phyloP scores from a whole-genome alignment of 2,888 invertebrate genomes.

The Drosophila antonietae region DNA sequence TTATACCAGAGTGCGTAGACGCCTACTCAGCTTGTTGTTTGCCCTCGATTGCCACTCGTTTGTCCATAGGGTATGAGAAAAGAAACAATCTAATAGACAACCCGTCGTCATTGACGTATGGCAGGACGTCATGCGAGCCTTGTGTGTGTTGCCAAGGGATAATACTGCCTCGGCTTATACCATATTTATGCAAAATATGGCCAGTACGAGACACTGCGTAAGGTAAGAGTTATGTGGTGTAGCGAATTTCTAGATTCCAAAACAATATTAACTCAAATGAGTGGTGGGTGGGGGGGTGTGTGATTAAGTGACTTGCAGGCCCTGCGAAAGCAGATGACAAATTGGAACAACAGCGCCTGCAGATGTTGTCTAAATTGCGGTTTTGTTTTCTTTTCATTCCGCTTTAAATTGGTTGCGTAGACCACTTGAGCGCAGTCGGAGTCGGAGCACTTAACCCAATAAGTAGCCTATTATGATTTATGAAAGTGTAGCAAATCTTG shows the following conservation, averaged over 20 bases:
- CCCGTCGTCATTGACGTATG: conserved; percentile 84
- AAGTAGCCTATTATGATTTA: conserved; percentile 46
- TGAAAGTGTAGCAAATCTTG: conserved; percentile 57
- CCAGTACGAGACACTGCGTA: conserved; percentile 20
- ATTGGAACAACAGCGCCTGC: conserved; percentile 45
- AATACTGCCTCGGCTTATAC: conserved; percentile 16
- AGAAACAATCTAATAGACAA: conserved; percentile 82
- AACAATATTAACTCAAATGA: conserved; percentile 34
- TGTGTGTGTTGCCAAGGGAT: conserved; percentile 56
- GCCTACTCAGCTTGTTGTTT: not conserved
- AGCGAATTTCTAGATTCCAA: conserved; percentile 57
- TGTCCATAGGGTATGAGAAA: conserved; percentile 37
- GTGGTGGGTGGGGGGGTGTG: conserved; percentile 15
- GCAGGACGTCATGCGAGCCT: conserved; percentile 82
- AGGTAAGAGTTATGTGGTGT: conserved; percentile 65
- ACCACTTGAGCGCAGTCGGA: conserved; percentile 68
- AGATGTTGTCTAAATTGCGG: conserved; percentile 24
- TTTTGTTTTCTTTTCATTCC: conserved; percentile 16
- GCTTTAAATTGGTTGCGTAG: conserved; percentile 67
- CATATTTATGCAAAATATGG: conserved; percentile 53
- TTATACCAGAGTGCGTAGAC: not conserved
- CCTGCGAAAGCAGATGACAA: conserved; percentile 71
- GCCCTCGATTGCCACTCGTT: not conserved
- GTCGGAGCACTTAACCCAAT: conserved; percentile 56
- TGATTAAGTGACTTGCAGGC: conserved; percentile 60